phyloP scores from a whole-genome alignment of 2,113 vertebrate species.

The Oreochromis aureus region DNA sequence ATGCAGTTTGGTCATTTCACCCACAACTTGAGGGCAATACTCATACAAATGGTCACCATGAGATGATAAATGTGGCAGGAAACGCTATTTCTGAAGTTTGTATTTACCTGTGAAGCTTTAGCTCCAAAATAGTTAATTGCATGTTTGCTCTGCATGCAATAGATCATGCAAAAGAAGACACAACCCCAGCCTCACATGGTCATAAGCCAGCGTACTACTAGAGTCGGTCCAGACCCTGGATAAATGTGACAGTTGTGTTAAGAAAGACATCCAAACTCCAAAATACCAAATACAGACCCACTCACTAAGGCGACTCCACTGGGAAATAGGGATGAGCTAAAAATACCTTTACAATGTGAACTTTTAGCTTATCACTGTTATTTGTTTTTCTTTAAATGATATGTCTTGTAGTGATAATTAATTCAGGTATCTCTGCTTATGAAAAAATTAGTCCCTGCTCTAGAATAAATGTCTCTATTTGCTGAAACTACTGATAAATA shows the following conservation, averaged over 20 bases:
- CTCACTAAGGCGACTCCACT: too few species aligned
- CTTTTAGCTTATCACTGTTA: too few species aligned
- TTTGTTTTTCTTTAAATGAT: too few species aligned
- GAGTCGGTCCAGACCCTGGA: not conserved
- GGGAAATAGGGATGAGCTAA: too few species aligned
- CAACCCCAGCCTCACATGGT: not conserved
- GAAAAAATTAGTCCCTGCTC: not conserved
- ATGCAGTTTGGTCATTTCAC: not conserved
- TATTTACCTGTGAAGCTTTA: not conserved
- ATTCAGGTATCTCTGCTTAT: too few species aligned
- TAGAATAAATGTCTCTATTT: not conserved
- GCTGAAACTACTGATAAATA: not conserved
- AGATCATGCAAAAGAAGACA: not conserved
- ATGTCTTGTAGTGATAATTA: too few species aligned
- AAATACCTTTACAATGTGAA: too few species aligned
- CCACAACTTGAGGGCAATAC: not conserved
- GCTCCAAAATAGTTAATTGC: not conserved
- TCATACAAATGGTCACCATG: not conserved
- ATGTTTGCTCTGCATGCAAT: not conserved
- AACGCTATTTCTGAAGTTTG: not conserved
- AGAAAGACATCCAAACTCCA: not conserved
- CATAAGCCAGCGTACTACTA: not conserved
- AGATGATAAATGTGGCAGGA: not conserved
- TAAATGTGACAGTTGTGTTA: not conserved
- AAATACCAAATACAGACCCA: not conserved